phyloP scores from a whole-genome alignment of 23 tunicate species.

The Phallusia fumigata region DNA sequence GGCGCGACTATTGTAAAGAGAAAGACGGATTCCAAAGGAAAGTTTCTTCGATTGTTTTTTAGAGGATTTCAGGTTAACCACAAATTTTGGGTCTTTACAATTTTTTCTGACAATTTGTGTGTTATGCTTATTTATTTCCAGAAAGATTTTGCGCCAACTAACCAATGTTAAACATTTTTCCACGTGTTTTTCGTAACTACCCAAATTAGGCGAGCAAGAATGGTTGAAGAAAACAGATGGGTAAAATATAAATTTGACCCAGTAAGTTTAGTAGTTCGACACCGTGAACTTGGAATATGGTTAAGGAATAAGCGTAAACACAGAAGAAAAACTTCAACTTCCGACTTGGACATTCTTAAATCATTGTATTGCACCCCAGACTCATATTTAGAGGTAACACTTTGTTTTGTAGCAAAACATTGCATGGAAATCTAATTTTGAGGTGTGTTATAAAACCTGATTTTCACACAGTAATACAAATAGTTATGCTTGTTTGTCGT shows the following conservation, averaged over 20 bases:
- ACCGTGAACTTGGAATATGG: background rate
- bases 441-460: no score
- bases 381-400: conserved; percentile 67
- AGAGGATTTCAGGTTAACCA: no score
- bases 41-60: no score
- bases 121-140: no score
- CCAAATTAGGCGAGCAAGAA: no score
- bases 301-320: background rate
- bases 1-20: no score
- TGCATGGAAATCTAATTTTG: background rate
- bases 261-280: background rate
- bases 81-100: no score
- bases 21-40: no score
- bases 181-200: background rate
- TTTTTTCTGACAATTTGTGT: no score
- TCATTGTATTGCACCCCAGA: conserved; percentile 43
- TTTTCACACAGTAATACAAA: no score
- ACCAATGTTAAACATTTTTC: background rate
- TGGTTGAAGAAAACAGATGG: background rate
- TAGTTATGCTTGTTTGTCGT: no score
- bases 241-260: background rate
- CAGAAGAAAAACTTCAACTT: background rate
- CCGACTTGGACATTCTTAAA: conserved; percentile 60
- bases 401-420: background rate
- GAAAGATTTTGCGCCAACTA: no score